Evolutionary conservation across 2,113 vertebrate genomes (phyloP).

Genomic region (Pterocles burchelli): DNA sequence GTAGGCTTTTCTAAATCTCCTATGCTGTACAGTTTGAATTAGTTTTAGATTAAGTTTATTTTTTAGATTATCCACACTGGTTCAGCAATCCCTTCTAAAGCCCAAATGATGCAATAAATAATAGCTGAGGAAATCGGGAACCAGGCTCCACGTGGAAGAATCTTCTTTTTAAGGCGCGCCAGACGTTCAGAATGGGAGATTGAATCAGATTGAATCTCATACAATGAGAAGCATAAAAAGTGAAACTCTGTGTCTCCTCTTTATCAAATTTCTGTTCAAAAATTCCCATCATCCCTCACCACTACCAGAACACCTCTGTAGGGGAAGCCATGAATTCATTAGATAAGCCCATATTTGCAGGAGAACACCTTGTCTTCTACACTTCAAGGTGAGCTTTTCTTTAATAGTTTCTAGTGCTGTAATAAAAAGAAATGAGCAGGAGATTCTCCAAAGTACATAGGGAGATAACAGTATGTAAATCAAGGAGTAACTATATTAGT

Average conservation of each 20-base stretch:
- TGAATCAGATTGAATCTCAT: not conserved
- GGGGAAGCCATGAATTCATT: constrained; percentile 20
- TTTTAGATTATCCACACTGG: constrained; percentile 52
- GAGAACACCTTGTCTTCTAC: constrained; percentile 18
- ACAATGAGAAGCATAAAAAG: constrained; percentile 9
- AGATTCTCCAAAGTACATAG: constrained; percentile 40
- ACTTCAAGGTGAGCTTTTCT: constrained; percentile 56
- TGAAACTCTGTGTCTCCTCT: not conserved
- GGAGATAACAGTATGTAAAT: constrained; percentile 55
- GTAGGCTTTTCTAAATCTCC: constrained; percentile 57
- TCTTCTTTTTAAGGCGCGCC: constrained; percentile 39
- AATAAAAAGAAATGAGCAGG: constrained; percentile 51
- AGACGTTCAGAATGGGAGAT: constrained; percentile 35
- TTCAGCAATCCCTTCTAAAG: constrained; percentile 47
- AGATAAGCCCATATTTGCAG: constrained; percentile 4
- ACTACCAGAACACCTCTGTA: not conserved
- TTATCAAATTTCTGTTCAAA: not conserved
- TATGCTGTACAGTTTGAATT: constrained; percentile 26
- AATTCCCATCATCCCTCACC: not conserved
- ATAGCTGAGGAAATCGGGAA: constrained; percentile 3
- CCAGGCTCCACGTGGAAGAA: not conserved
- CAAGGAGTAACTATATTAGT: constrained; percentile 26
- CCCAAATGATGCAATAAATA: constrained; percentile 43
- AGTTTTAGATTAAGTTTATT: constrained; percentile 63
- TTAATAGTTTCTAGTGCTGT: constrained; percentile 40